A percentile compares a stretch with the other conserved stretches of the same genome.
These are phyloP conservation scores for Aphelenchoides fujianensis DNA, from an alignment of 1,140 invertebrate species.

Conservation along the genomic window DNA sequence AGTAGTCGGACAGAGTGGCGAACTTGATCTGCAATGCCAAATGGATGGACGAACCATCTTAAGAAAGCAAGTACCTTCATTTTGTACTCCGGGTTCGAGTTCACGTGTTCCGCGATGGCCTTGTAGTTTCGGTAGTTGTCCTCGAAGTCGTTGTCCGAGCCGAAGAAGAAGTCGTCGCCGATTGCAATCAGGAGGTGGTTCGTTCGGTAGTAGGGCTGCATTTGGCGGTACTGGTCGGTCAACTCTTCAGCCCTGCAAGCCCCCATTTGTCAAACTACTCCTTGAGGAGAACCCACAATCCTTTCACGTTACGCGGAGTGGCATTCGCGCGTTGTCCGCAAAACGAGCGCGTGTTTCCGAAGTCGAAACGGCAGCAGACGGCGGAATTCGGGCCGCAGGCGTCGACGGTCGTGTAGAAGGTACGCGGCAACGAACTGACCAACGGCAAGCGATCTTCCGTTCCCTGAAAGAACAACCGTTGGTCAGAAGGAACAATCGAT, in stretches of 20 bases:
- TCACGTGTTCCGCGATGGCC: conserved; percentile 80
- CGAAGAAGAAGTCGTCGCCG: conserved; percentile 45
- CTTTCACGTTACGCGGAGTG: too few species aligned
- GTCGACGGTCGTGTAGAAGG: conserved; percentile 33
- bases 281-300: too few species aligned
- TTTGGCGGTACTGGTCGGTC: conserved; percentile 19
- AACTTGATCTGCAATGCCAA: conserved; percentile 70
- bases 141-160: conserved; percentile 12
- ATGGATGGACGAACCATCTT: background rate
- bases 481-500: too few species aligned
- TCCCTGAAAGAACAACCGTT: too few species aligned
- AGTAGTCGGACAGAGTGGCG: conserved; percentile 84
- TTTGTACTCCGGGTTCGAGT: conserved; percentile 64
- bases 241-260: conserved; percentile 28
- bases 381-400: conserved; percentile 27
- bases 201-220: conserved; percentile 25
- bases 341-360: conserved; percentile 28
- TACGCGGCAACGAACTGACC: conserved; percentile 31
- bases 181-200: conserved; percentile 32
- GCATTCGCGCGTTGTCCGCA: conserved; percentile 22
- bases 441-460: conserved; percentile 13
- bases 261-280: too few species aligned
- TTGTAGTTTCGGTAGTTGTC: conserved; percentile 77
- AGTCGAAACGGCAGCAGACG: conserved; percentile 41
- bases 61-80: conserved; percentile 26